Conservation (phyloP, 2,797 vertebrate species). For the Onychomys torridus region DNA sequence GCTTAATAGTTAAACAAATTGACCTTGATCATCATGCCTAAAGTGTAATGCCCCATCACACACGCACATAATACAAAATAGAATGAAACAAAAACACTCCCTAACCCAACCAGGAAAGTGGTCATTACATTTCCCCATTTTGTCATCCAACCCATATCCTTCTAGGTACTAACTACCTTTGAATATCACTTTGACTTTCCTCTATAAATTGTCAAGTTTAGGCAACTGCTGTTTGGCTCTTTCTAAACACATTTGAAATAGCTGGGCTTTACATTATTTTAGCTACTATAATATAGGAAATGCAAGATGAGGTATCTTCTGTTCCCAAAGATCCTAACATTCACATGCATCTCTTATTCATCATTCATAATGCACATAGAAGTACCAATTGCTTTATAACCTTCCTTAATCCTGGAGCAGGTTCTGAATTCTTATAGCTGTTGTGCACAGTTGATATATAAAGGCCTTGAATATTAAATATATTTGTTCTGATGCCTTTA, state of each 20-base stretch:
- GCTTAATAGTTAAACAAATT: not conserved
- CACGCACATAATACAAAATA: not conserved
- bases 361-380: not conserved
- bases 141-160: not conserved
- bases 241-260: not conserved
- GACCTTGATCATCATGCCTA: not conserved
- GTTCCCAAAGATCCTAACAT: not conserved
- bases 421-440: conserved; percentile 18
- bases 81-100: not conserved
- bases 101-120: not conserved
- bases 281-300: not conserved
- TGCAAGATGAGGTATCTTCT: not conserved
- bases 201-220: not conserved
- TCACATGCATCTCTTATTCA: not conserved
- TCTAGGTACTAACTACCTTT: not conserved
- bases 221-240: not conserved
- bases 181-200: not conserved
- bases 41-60: not conserved
- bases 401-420: not conserved
- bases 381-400: not conserved
- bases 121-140: not conserved
- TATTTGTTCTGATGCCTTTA: not conserved
- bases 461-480: not conserved
- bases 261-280: not conserved
- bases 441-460: not conserved